A percentile compares a stretch with the other conserved stretches of the same genome.
Evolutionary conservation across 2,797 vertebrate genomes (phyloP).

Genomic region (Syndactyla subalaris): DNA sequence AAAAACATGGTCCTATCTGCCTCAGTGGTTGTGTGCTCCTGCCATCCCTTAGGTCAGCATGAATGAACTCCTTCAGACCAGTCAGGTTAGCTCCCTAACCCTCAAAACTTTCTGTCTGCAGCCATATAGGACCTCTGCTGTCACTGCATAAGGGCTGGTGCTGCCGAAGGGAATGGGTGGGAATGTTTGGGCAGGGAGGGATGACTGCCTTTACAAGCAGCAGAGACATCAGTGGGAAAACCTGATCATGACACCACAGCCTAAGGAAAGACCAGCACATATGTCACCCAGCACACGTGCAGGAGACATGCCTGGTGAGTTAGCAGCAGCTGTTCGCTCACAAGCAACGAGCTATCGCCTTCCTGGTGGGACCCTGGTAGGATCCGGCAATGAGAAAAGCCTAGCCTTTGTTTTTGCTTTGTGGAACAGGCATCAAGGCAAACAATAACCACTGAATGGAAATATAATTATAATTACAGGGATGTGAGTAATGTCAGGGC

Average conservation of each 20-base stretch:
- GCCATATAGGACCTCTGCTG: not conserved
- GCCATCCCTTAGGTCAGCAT: not conserved
- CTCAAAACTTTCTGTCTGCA: not conserved
- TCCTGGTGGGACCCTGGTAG: not conserved
- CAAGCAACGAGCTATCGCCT: accelerated
- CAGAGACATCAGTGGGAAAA: not conserved
- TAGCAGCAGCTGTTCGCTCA: not conserved
- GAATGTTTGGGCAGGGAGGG: not conserved
- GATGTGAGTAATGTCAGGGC: not conserved
- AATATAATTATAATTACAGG: not conserved
- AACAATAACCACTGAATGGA: not conserved
- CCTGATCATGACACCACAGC: not conserved
- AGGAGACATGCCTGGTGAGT: not conserved
- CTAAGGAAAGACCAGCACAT: not conserved
- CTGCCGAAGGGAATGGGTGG: not conserved
- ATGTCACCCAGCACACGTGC: not conserved
- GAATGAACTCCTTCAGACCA: not conserved
- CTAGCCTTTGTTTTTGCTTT: not conserved
- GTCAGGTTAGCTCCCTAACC: not conserved
- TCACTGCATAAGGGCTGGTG: not conserved
- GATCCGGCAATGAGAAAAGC: not conserved
- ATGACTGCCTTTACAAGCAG: not conserved
- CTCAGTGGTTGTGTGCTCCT: not conserved
- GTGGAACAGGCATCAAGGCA: not conserved
- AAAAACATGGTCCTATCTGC: not conserved